These are phyloP conservation scores for Ectobius pallidus DNA, from an alignment of 2,888 invertebrate species.

Conservation along the genomic window DNA sequence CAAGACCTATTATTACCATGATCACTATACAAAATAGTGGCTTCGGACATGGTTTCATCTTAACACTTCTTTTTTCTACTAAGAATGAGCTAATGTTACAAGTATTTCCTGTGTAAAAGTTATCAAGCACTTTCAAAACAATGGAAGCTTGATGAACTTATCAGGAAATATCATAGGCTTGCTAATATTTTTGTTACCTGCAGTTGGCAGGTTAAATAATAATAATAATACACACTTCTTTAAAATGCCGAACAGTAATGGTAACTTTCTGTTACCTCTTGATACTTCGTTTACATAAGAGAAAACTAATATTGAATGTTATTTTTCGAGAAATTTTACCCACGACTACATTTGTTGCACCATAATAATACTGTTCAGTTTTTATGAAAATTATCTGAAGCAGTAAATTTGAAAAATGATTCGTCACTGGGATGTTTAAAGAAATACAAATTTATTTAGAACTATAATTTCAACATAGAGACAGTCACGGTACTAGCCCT, in stretches of 20 bases:
- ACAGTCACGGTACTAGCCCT: too few relatives aligned
- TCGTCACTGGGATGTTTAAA: too few relatives aligned
- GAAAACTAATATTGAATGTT: conserved; percentile 19
- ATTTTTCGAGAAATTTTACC: too few relatives aligned
- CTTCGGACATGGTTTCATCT: neutral
- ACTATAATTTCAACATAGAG: too few relatives aligned
- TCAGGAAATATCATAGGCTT: neutral
- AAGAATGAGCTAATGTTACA: neutral
- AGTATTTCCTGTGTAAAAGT: neutral
- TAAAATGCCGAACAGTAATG: neutral
- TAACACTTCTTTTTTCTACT: neutral
- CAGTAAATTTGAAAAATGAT: too few relatives aligned
- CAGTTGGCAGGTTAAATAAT: neutral
- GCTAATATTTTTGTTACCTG: neutral
- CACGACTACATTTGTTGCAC: too few relatives aligned
- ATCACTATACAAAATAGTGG: neutral
- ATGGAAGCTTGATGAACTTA: neutral
- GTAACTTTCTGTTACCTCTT: neutral
- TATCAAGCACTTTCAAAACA: neutral
- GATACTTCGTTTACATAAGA: conserved; percentile 1
- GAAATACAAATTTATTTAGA: too few relatives aligned
- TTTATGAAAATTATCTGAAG: too few relatives aligned
- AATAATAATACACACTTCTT: neutral
- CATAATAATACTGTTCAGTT: too few relatives aligned
- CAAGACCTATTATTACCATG: conserved; percentile 5